These are phyloP conservation scores for Mellivora capensis DNA, from an alignment of 2,113 vertebrate genomes.

Conservation along the genomic window DNA sequence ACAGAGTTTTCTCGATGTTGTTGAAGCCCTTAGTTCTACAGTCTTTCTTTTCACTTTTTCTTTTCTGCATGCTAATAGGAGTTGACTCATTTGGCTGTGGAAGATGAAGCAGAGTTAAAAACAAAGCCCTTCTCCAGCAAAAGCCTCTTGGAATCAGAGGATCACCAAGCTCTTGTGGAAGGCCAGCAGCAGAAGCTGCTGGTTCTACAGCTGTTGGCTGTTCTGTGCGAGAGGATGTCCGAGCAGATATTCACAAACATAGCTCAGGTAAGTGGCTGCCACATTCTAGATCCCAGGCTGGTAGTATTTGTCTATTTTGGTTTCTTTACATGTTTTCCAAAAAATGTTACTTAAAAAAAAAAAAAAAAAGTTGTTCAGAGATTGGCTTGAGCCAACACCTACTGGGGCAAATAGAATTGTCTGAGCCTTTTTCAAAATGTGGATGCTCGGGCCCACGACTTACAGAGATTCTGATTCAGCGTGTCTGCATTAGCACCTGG, in stretches of 20 bases:
- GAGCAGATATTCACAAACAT: conserved; percentile 87
- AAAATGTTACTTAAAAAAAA: not conserved
- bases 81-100: conserved; percentile 83
- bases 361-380: not conserved
- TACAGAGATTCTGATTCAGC: conserved; percentile 16
- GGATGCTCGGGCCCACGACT: not conserved
- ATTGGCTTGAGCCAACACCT: not conserved
- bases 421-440: not conserved
- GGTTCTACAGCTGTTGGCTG: conserved; percentile 90
- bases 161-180: conserved; percentile 60
- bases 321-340: conserved; percentile 12
- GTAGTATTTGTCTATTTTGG: not conserved
- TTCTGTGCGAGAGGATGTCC: conserved; percentile 88
- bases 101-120: conserved; percentile 65
- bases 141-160: conserved; percentile 87
- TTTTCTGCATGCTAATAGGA: conserved; percentile 79
- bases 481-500: not conserved
- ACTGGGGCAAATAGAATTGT: not conserved
- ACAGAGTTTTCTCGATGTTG: not conserved
- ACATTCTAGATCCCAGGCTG: not conserved
- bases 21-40: not conserved
- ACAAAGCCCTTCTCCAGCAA: conserved; percentile 34
- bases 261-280: conserved; percentile 85
- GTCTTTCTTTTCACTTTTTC: not conserved
- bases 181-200: conserved; percentile 80